A percentile compares a stretch with the other conserved stretches of the same genome.
Evolutionary conservation across 2,888 invertebrate species (phyloP).

Genomic region (Aphodius granarius): DNA sequence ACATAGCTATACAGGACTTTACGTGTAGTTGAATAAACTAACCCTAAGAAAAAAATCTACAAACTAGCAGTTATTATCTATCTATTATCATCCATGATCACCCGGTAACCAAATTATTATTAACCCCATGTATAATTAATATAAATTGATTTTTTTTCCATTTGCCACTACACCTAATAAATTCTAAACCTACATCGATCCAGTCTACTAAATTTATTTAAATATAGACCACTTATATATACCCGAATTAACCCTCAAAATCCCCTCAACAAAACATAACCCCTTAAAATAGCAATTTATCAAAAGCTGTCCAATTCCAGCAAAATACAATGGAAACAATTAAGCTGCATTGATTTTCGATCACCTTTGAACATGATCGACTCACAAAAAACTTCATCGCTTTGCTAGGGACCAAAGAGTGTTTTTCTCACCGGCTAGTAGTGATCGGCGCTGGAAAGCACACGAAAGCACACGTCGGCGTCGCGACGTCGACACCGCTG

Average conservation of each 20-base stretch:
- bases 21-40: too few relatives aligned
- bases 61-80: too few relatives aligned
- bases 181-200: neutral
- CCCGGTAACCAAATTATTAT: neutral
- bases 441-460: constrained; percentile 4
- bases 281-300: neutral
- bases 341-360: neutral
- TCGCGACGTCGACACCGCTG: constrained; percentile 27
- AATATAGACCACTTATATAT: neutral
- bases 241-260: neutral
- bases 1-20: too few relatives aligned
- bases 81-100: too few relatives aligned
- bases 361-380: neutral
- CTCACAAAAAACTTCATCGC: neutral
- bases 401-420: neutral
- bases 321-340: neutral
- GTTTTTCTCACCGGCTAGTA: neutral
- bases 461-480: constrained; percentile 6
- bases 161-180: neutral
- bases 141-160: neutral
- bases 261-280: neutral
- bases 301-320: neutral
- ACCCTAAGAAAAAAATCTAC: too few relatives aligned
- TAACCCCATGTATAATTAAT: neutral
- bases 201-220: neutral